phyloP scores from a whole-genome alignment of 2,113 vertebrate genomes.

The Salvelinus namaycush region DNA sequence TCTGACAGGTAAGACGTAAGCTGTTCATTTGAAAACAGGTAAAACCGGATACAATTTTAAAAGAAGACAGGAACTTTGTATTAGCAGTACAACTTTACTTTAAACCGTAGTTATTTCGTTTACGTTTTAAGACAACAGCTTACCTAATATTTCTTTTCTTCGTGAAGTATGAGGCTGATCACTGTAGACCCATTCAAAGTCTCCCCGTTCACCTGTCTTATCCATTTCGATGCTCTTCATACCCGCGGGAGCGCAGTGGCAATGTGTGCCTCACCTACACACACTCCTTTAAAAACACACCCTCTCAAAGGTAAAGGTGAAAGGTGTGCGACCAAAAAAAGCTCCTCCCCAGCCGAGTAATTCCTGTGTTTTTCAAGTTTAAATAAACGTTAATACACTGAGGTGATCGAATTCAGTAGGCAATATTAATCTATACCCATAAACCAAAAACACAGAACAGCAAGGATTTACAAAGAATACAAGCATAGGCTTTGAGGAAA shows the following conservation, averaged over 20 bases:
- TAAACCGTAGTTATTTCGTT: not conserved
- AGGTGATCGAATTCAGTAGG: not conserved
- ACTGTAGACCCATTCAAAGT: slow-evolving; percentile 97
- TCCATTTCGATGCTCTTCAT: slow-evolving; percentile 76
- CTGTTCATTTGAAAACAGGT: slow-evolving; percentile 58
- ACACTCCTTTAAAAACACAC: slow-evolving; percentile 45
- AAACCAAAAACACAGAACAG: too few species aligned
- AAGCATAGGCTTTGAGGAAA: too few species aligned
- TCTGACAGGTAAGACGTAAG: slow-evolving; percentile 29
- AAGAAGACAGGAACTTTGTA: not conserved
- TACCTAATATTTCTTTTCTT: slow-evolving; percentile 92
- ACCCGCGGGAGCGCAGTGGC: not conserved
- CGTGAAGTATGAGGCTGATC: slow-evolving; percentile 95
- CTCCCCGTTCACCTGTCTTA: slow-evolving; percentile 76
- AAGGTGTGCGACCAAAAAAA: slow-evolving; percentile 19
- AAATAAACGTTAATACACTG: too few species aligned
- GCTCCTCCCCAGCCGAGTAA: slow-evolving; percentile 10
- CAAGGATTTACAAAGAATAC: too few species aligned
- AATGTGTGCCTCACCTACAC: not conserved
- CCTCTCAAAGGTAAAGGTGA: slow-evolving; percentile 33
- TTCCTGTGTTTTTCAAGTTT: not conserved
- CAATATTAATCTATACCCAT: too few species aligned
- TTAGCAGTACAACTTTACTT: too few species aligned
- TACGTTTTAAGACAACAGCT: slow-evolving; percentile 33
- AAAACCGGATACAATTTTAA: slow-evolving; percentile 54